Evolutionary conservation across 2,797 vertebrate species (phyloP), one percentile per base, ranked within the genome.

Genomic region (Nothura maculosa): DNA sequence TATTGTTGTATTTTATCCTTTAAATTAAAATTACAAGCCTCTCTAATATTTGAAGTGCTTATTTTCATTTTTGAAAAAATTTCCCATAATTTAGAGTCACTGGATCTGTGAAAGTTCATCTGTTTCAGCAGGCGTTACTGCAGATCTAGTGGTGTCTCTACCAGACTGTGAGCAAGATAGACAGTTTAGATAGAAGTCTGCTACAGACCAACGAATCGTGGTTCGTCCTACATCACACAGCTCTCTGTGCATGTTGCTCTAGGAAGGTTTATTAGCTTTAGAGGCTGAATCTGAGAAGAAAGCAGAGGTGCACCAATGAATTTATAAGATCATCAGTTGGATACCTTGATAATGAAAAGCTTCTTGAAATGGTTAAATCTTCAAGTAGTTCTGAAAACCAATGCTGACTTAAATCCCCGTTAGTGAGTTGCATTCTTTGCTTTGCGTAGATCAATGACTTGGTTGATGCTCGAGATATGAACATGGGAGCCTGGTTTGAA

Each of bases 401-500:
- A 11, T 12, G n/a, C 9, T 57, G 0, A 6, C 58, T 24, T 68
- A 74, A 42, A 57, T 32, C 21, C 18, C 2, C 36, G 74, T 69
- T 57, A 43, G 5, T 72, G 92, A 93, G 63, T 76, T 77, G 50
- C 34, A 5, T 57, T 1, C 70, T 81, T 20, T 88, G 81, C 50
- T 85, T 70, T 48, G 8, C 83, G 6, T 42, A 99, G 99, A 98
- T 99, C 72, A 99, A 99, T 22, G 99, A 99, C 75, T 97, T 99
- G 47, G 98, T 99, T 4, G 99, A 99, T 5, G 99, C 99, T 22
- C 98, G 99, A 58, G 99, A 99, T 96, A 97, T 98, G 3, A 99
- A 98, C 89, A 99, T 99, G 99, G 99, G 99, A 1, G 99, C 99
- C 0, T 99, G 99, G 99, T 99, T 99, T 83, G 99, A 99, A 97